Evolutionary conservation across 1,140 invertebrate species (phyloP).

Genomic region (Eufriesea mexicana): DNA sequence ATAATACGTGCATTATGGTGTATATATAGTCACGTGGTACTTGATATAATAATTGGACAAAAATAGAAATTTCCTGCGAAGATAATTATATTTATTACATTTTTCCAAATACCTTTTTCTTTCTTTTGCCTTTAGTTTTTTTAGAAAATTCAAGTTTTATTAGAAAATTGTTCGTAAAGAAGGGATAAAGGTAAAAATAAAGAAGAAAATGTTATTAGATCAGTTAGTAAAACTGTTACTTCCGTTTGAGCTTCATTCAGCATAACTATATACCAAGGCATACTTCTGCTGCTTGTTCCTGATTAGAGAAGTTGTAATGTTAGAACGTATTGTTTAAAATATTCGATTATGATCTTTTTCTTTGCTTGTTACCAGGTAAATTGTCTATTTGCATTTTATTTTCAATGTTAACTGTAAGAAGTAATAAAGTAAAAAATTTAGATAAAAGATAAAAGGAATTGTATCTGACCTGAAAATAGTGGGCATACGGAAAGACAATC

Average conservation of each 20-base stretch:
- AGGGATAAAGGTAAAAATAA: not conserved
- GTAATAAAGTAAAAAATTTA: not conserved
- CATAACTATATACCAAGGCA: not conserved
- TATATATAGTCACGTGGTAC: not conserved
- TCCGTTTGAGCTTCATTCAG: conserved; percentile 37
- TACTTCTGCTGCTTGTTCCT: not conserved
- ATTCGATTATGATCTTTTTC: not conserved
- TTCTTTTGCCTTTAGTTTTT: not conserved
- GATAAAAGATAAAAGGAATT: not conserved
- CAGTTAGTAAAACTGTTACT: conserved; percentile 38
- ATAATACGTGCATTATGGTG: not conserved
- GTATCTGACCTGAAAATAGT: not conserved
- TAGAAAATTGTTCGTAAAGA: not conserved
- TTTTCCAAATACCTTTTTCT: not conserved
- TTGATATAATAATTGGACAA: not conserved
- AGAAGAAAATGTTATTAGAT: conserved; percentile 41
- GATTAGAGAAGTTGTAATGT: conserved; percentile 18
- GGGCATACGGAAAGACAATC: not conserved
- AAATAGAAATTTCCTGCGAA: not conserved
- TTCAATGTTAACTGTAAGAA: not conserved
- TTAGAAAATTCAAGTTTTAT: not conserved
- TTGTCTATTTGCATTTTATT: not conserved
- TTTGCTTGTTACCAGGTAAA: not conserved
- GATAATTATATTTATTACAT: not conserved
- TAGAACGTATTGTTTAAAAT: not conserved